These are phyloP conservation scores for Stenotaenia linearis DNA, from an alignment of 2,888 invertebrate genomes.

Conservation along the genomic window DNA sequence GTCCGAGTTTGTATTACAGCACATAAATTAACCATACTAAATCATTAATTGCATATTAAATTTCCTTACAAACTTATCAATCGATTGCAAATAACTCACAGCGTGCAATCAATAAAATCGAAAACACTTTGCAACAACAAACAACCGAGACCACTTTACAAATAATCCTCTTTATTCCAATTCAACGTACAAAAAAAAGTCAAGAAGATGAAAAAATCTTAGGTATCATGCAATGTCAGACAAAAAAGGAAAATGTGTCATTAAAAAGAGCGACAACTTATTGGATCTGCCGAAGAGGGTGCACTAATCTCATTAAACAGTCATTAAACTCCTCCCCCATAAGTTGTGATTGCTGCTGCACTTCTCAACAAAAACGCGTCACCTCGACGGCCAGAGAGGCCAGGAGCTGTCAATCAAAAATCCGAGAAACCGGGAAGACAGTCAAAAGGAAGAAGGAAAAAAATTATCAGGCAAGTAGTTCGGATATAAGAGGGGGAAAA, in stretches of 20 bases:
- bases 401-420: not conserved
- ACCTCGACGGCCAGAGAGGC: slow-evolving; percentile 1
- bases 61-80: slow-evolving; percentile 1
- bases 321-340: slow-evolving; percentile 29
- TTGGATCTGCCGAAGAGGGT: slow-evolving; percentile 21
- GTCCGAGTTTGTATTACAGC: not conserved
- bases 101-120: not conserved
- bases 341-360: slow-evolving; percentile 6
- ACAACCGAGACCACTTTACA: not conserved
- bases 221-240: not conserved
- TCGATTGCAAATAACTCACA: not conserved
- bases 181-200: not conserved
- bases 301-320: slow-evolving; percentile 32
- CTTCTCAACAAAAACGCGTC: not conserved
- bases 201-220: not conserved
- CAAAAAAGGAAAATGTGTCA: slow-evolving; percentile 28
- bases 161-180: not conserved
- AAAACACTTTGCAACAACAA: not conserved
- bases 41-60: not conserved
- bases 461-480: not conserved
- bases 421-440: not conserved
- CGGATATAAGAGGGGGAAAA: not conserved
- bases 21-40: not conserved
- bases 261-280: slow-evolving; percentile 32
- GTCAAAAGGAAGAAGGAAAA: not conserved